Percentiles rank a stretch among this genome's conserved stretches.
phyloP scores from a whole-genome alignment of 2,888 invertebrate species.

The Conomelus anceps region DNA sequence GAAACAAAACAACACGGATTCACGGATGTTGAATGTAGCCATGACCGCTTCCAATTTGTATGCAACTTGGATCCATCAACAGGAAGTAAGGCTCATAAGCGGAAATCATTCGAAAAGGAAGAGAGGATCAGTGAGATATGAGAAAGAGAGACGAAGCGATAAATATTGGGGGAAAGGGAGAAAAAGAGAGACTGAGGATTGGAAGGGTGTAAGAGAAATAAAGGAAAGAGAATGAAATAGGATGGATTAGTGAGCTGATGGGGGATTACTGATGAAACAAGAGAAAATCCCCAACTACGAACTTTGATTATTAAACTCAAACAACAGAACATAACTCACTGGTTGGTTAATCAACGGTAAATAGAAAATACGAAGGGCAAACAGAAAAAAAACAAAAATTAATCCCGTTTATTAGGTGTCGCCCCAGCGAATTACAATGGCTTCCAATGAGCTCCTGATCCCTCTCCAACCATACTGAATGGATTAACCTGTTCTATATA shows the following conservation, averaged over 20 bases:
- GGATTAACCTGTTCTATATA: neutral
- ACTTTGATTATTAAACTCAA: neutral
- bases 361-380: neutral
- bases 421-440: neutral
- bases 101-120: neutral
- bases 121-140: neutral
- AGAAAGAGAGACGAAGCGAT: neutral
- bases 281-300: neutral
- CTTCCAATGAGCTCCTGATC: neutral
- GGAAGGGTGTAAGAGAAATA: neutral
- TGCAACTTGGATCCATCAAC: neutral
- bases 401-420: neutral
- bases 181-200: neutral
- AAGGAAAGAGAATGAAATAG: neutral
- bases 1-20: neutral
- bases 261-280: neutral
- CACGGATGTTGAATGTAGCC: neutral
- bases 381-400: neutral
- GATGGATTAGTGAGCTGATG: neutral
- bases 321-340: neutral
- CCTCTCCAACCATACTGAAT: neutral
- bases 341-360: neutral
- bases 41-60: neutral
- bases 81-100: neutral
- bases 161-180: neutral